phyloP scores from a whole-genome alignment of 2,797 vertebrate species.

The Gymnoscopelus braueri region DNA sequence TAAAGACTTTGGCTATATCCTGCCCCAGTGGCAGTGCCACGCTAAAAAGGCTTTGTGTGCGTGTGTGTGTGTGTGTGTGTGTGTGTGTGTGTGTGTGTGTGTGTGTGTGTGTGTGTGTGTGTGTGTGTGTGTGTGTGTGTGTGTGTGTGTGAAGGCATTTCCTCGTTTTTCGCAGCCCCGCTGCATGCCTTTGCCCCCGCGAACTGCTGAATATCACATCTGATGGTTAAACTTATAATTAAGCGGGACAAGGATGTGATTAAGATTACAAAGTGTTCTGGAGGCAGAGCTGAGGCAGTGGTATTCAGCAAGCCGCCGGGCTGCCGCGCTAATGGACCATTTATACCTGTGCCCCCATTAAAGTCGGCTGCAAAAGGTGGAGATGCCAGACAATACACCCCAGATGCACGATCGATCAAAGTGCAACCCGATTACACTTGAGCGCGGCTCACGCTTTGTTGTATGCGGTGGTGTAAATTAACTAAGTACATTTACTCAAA shows the following conservation, averaged over 20 bases:
- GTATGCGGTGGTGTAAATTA: too few species aligned
- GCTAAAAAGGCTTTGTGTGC: neutral
- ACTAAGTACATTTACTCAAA: too few species aligned
- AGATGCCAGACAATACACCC: constrained; percentile 29
- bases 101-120: too few species aligned
- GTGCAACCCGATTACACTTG: constrained; percentile 10
- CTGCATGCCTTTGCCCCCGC: neutral
- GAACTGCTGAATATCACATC: constrained; percentile 8
- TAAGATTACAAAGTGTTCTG: constrained; percentile 30
- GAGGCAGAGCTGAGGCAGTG: constrained; percentile 39
- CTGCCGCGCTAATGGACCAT: constrained; percentile 49
- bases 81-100: too few species aligned
- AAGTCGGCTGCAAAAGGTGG: constrained; percentile 30
- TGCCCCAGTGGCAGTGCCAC: neutral
- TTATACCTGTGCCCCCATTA: constrained; percentile 42
- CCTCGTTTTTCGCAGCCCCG: constrained; percentile 2
- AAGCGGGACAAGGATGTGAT: constrained; percentile 23
- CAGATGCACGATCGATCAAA: constrained; percentile 33
- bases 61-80: too few species aligned
- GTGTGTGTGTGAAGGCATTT: neutral
- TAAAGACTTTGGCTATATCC: neutral
- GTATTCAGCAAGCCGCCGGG: constrained; percentile 36
- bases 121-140: too few species aligned
- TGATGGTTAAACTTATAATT: too few species aligned
- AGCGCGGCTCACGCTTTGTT: too few species aligned